Evolutionary conservation across 1,140 invertebrate genomes (phyloP).

Genomic region (Tetraneura akinire): DNA sequence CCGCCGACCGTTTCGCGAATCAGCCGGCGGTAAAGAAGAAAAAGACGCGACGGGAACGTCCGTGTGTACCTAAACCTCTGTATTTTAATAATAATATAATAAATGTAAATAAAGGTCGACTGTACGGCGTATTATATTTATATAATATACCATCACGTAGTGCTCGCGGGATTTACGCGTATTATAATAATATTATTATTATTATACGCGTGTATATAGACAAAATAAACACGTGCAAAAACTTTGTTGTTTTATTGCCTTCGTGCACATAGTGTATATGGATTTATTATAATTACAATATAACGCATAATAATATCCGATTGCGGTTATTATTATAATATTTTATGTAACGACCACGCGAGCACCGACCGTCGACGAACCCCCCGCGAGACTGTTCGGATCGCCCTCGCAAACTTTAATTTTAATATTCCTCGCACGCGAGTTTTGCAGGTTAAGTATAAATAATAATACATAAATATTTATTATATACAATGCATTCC

Average conservation of each 20-base stretch:
- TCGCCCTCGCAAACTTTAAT: background rate
- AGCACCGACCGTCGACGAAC: background rate
- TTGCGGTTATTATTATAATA: background rate
- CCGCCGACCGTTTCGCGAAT: background rate
- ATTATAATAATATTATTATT: background rate
- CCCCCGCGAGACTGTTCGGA: background rate
- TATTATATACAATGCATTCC: no score
- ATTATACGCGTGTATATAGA: background rate
- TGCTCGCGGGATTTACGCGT: background rate
- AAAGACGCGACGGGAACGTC: no score
- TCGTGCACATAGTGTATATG: background rate
- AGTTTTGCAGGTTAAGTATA: background rate
- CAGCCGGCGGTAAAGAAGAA: background rate
- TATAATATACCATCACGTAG: no score
- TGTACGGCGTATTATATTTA: background rate
- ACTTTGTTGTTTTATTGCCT: constrained; percentile 43
- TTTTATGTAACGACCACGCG: no score
- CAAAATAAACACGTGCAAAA: constrained; percentile 46
- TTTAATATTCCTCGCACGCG: background rate
- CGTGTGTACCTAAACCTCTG: no score
- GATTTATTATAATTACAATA: constrained; percentile 7
- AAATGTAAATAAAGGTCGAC: constrained; percentile 50
- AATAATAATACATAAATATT: no score
- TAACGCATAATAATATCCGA: background rate
- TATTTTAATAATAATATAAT: background rate